Evolutionary conservation across 2,113 vertebrate species (phyloP).

Genomic region (Apteryx mantelli): DNA sequence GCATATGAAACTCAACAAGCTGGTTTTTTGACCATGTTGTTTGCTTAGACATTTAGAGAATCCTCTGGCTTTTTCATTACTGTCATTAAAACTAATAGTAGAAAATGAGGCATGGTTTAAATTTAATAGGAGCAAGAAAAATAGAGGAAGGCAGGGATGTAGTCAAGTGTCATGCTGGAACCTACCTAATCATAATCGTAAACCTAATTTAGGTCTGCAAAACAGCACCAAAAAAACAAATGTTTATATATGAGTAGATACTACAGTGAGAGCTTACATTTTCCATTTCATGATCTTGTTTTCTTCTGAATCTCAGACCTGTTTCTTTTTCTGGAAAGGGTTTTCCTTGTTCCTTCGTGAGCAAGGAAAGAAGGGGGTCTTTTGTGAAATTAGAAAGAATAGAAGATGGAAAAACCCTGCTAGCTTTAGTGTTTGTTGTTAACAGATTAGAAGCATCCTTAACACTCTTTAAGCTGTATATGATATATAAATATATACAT

Average conservation of each 20-base stretch:
- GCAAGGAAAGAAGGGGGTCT: accelerated
- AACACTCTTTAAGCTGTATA: not conserved
- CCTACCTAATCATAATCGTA: not conserved
- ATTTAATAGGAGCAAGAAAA: not conserved
- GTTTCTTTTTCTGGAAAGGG: not conserved
- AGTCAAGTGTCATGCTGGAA: not conserved
- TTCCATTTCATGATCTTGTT: not conserved
- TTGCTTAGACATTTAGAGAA: not conserved
- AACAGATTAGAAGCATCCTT: not conserved
- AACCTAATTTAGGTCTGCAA: not conserved
- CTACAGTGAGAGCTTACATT: not conserved
- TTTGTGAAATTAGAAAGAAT: not conserved
- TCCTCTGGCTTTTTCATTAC: not conserved
- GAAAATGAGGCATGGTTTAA: not conserved
- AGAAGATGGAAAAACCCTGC: not conserved
- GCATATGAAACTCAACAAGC: not conserved
- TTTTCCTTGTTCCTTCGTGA: not conserved
- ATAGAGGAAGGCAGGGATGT: not conserved
- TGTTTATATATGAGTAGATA: accelerated
- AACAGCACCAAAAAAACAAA: not conserved
- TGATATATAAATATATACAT: not conserved
- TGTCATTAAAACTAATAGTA: not conserved
- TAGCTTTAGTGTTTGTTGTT: not conserved
- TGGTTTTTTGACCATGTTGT: not conserved
- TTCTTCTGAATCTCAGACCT: not conserved